Conservation (phyloP, 2,888 invertebrate species). For the Drosophila anomalata region DNA sequence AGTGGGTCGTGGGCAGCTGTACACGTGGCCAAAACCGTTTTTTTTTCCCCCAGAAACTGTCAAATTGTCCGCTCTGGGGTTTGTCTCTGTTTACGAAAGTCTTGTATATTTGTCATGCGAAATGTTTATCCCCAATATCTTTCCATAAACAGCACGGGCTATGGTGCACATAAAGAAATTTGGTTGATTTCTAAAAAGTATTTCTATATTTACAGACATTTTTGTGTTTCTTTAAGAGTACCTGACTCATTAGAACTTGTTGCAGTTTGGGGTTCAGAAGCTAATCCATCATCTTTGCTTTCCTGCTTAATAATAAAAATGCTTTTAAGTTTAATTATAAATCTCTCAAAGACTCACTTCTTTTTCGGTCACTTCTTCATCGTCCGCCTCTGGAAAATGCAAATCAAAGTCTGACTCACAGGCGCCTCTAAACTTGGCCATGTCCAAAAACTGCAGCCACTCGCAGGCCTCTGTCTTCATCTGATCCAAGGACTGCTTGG, state of each 20-base stretch:
- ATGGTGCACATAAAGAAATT: not conserved
- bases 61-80: slow-evolving; percentile 60
- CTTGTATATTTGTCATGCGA: slow-evolving; percentile 35
- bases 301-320: not conserved
- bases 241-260: not conserved
- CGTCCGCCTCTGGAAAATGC: not conserved
- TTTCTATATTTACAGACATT: no score
- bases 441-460: slow-evolving; percentile 44
- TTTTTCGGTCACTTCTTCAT: not conserved
- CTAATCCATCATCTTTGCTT: not conserved
- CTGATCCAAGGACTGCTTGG: accelerated
- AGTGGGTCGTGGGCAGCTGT: slow-evolving; percentile 51
- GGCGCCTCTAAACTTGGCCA: slow-evolving; percentile 32
- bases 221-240: no score
- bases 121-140: slow-evolving; percentile 38
- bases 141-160: slow-evolving; percentile 17
- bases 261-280: not conserved
- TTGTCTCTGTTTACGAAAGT: slow-evolving; percentile 25
- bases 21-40: slow-evolving; percentile 67
- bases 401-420: not conserved
- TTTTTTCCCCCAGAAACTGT: slow-evolving; percentile 55
- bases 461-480: not conserved
- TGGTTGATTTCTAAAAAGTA: no score
- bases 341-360: not conserved
- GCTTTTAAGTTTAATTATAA: not conserved